Evolutionary conservation across 2,113 vertebrate species (phyloP), one percentile per base, ranked within the genome.

Genomic region (Odontesthes bonariensis): DNA sequence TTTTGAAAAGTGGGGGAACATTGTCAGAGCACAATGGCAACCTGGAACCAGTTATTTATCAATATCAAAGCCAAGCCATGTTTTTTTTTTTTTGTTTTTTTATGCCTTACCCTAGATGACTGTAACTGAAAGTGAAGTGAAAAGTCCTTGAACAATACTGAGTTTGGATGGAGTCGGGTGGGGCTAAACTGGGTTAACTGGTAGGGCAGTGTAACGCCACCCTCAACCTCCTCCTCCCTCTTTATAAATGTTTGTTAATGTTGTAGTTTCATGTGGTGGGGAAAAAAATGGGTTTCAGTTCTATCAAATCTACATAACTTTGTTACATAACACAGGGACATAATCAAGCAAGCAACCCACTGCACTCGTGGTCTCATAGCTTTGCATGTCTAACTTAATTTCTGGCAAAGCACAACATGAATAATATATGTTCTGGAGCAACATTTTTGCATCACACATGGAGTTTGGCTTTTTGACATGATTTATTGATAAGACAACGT

Each of bases 271-370:
- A 27, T 27, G 27, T 27, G 3, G 40, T 10, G 40, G 8, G 31
- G 33, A 11, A 27, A 35, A 19, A 51, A 42, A 32, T 17, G 42
- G 40, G 40, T 62, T 40, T 62, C 59, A 46, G 40, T 62, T 62
- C 59, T 62, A 40, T 62, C 59, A 62, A 14, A 46, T 31, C 14
- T 44, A 46, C 59, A 46, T 62, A 62, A 23, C 20, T 61, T 31
- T 38, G 23, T 62, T 2, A 27, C 27, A 27, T 19, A 62, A 46
- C 59, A 46, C 27, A 40, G 22, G 10, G 40, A 62, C 40, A 27
- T 62, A 46, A 62, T 62, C 42, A 62, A 62, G 40, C 22, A 40
- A 46, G 20, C 40, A 61, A 44, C 40, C 10, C 22, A 27, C 40
- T 62, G 38, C 42, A 62, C 22, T 46, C 40, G 17, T 42, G n/a